phyloP scores from a whole-genome alignment of 2,888 invertebrate genomes.

The Dyspetes luteomarginatus region DNA sequence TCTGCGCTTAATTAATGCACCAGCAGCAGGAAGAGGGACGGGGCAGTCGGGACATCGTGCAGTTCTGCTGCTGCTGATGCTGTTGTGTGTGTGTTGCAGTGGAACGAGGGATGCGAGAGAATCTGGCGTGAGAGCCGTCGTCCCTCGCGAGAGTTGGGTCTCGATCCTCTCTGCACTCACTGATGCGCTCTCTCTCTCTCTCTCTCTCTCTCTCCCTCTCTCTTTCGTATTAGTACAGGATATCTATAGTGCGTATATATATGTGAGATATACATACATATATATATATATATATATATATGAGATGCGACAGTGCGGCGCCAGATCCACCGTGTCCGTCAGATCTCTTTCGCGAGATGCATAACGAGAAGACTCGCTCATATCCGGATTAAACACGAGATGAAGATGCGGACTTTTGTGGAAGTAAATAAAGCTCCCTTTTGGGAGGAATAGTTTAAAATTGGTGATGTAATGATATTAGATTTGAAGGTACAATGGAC shows the following conservation, averaged over 20 bases:
- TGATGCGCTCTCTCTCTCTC: conserved; percentile 36
- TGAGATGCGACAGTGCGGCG: conserved; percentile 79
- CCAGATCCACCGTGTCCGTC: conserved; percentile 68
- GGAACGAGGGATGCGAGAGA: conserved; percentile 49
- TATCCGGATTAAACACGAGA: not conserved
- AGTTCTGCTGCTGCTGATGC: conserved; percentile 47
- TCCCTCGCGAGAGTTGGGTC: conserved; percentile 48
- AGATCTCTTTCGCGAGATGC: conserved; percentile 56
- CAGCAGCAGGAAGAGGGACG: conserved; percentile 57
- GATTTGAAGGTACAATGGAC: not conserved
- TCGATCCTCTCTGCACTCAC: conserved; percentile 40
- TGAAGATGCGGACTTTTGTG: conserved; percentile 19
- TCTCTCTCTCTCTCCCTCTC: not conserved
- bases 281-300: conserved; percentile 67
- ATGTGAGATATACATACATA: conserved; percentile 33
- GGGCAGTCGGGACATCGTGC: conserved; percentile 54
- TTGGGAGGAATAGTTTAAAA: not conserved
- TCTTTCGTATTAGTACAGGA: conserved; percentile 18
- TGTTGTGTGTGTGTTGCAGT: conserved; percentile 24
- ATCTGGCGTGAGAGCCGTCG: conserved; percentile 63
- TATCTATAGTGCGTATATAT: conserved; percentile 50
- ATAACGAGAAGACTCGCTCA: conserved; percentile 11
- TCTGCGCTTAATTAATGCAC: conserved; percentile 77
- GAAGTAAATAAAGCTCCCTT: not conserved
- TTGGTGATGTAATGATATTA: not conserved